These are phyloP conservation scores for Pristis pectinata DNA, from an alignment of 2,797 vertebrate genomes.

Conservation along the genomic window DNA sequence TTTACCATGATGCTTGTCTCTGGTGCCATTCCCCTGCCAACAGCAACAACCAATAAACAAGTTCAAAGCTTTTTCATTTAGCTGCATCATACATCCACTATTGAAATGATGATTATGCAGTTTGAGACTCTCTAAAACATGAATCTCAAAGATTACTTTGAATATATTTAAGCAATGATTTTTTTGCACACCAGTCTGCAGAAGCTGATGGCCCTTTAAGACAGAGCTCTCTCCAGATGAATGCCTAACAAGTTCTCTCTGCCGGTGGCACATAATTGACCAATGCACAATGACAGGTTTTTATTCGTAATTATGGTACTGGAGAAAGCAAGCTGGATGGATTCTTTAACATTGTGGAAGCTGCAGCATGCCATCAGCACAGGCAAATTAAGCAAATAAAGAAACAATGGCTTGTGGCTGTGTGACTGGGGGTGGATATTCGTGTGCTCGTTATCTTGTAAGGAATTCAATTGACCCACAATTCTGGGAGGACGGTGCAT, in stretches of 20 bases:
- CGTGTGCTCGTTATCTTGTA: not conserved
- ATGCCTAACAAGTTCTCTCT: not conserved
- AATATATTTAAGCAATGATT: not conserved
- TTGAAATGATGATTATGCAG: not conserved
- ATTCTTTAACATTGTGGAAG: constrained; percentile 1
- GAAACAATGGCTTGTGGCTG: constrained; percentile 32
- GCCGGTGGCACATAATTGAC: constrained; percentile 29
- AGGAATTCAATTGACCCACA: not conserved
- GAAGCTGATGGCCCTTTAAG: not conserved
- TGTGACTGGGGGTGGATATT: not conserved
- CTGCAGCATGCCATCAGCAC: constrained; percentile 27
- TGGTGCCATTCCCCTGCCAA: not conserved
- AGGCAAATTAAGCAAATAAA: constrained; percentile 34
- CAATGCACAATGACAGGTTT: constrained; percentile 30
- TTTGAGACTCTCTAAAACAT: not conserved
- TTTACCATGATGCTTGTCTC: not conserved
- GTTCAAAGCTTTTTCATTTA: not conserved
- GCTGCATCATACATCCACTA: not conserved
- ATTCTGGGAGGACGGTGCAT: not conserved
- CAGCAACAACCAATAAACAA: not conserved
- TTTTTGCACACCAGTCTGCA: not conserved
- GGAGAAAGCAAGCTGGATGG: constrained; percentile 18
- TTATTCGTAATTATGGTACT: constrained; percentile 33
- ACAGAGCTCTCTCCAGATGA: not conserved
- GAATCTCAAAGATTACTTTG: not conserved